These are phyloP conservation scores for Noctua pronuba DNA, from an alignment of 2,888 invertebrate species.

Conservation along the genomic window DNA sequence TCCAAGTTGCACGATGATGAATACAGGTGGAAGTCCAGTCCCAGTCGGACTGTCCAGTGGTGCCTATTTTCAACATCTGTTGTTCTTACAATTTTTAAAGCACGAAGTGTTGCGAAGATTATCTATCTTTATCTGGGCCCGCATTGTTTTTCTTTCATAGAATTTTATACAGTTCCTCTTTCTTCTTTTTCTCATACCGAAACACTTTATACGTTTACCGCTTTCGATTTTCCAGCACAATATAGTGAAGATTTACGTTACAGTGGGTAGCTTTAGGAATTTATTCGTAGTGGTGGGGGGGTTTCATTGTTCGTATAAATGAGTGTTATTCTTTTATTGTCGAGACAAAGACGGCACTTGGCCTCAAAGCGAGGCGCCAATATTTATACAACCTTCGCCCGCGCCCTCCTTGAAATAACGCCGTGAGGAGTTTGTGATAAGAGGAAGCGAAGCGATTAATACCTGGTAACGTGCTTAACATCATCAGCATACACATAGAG, in stretches of 20 bases:
- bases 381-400: conserved; percentile 87
- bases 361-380: conserved; percentile 86
- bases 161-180: conserved; percentile 14
- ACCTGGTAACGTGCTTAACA: not conserved
- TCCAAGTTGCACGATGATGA: not conserved
- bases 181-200: conserved; percentile 21
- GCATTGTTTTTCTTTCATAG: conserved; percentile 4
- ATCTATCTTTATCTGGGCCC: conserved; percentile 3
- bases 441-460: conserved; percentile 56
- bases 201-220: conserved; percentile 57
- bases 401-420: conserved; percentile 73
- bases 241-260: conserved; percentile 66
- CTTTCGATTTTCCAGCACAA: conserved; percentile 64
- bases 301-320: conserved; percentile 86
- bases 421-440: conserved; percentile 50
- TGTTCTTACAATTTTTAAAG: not conserved
- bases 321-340: conserved; percentile 90
- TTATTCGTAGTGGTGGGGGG: conserved; percentile 68
- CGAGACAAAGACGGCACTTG: conserved; percentile 88
- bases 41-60: not conserved
- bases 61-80: not conserved
- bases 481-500: not conserved
- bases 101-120: too few relatives aligned
- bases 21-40: not conserved
- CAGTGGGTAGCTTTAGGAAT: conserved; percentile 65